Evolutionary conservation across 1,140 invertebrate genomes (phyloP), one percentile per base, ranked within the genome.

Genomic region (Lethrus apterus): DNA sequence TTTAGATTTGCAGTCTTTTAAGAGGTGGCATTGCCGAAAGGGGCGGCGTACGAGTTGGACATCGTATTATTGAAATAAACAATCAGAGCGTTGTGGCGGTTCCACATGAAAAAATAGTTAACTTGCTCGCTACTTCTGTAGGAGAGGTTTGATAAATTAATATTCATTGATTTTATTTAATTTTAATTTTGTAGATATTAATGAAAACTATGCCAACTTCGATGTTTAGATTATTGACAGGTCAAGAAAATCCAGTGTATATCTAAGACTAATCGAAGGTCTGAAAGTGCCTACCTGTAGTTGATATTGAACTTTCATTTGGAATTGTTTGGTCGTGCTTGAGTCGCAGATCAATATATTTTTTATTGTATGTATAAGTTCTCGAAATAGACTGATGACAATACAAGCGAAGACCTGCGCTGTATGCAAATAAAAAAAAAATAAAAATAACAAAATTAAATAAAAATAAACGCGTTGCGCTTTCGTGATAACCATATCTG

Each of bases 151-250:
- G 5, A 33, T 11, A 3, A 20, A 19, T 40, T 24, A 15, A 5
- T 14, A 15, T 26, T 7, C 0, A 29, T n/a, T 41, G 4, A 9
- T 20, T 44, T 15, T 32, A 7, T 21, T 41, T 40, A 1, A 3
- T 26, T 2, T 21, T 3, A 23, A 18, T 32, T 46, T 36, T 60
- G 34, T 36, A 97, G 93, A 99, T 99, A 60, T 78, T 97, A 52
- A 98, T 99, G 95, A 98, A 98, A 73, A 99, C 96, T 38, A 99
- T 99, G 96, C 96, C 96, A 51, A 99, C 96, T 48, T 98, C 96
- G 40, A 98, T 99, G 90, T 99, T 97, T 76, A 82, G 95, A 60
- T 76, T 99, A 65, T 74, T 99, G 63, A 99, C 96, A 48, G 96
- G 96, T 46, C 96, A 99, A 74, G 96, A 99, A 74, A 93, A 92